These are phyloP conservation scores for Petrophora chlorosata DNA, from an alignment of 2,888 invertebrate genomes.

Conservation along the genomic window DNA sequence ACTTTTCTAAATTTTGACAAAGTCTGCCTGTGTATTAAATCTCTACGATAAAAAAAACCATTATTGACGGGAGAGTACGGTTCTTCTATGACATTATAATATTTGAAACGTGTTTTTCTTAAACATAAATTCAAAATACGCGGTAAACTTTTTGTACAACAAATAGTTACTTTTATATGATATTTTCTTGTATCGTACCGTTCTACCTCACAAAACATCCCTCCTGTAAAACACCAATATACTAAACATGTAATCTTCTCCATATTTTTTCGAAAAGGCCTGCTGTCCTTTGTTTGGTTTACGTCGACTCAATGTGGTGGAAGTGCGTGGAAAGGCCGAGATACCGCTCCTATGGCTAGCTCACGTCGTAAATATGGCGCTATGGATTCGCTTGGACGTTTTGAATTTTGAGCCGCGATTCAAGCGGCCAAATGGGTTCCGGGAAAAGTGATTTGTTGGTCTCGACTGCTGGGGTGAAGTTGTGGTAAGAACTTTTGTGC, in stretches of 20 bases:
- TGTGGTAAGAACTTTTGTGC: not conserved
- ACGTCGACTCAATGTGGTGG: constrained; percentile 72
- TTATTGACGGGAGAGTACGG: no score
- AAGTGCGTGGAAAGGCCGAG: constrained; percentile 70
- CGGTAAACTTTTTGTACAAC: no score
- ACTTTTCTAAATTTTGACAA: no score
- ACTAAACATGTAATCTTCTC: constrained; percentile 27
- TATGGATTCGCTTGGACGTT: constrained; percentile 55
- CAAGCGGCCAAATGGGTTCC: constrained; percentile 5
- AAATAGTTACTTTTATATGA: no score
- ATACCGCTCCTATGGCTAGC: constrained; percentile 59
- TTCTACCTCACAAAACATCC: not conserved
- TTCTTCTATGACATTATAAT: no score
- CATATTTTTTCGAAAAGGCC: constrained; percentile 52
- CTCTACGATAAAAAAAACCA: no score
- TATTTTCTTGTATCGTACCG: no score
- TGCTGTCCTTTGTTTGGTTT: constrained; percentile 65
- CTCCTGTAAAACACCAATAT: constrained; percentile 14
- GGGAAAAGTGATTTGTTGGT: constrained; percentile 9
- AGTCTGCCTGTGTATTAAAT: no score
- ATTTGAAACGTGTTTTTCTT: no score
- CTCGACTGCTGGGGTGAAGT: not conserved
- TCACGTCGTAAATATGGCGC: constrained; percentile 70
- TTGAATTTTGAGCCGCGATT: constrained; percentile 45
- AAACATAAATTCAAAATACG: no score